Conservation (phyloP, 2,113 vertebrate species). For the Salminus brasiliensis region DNA sequence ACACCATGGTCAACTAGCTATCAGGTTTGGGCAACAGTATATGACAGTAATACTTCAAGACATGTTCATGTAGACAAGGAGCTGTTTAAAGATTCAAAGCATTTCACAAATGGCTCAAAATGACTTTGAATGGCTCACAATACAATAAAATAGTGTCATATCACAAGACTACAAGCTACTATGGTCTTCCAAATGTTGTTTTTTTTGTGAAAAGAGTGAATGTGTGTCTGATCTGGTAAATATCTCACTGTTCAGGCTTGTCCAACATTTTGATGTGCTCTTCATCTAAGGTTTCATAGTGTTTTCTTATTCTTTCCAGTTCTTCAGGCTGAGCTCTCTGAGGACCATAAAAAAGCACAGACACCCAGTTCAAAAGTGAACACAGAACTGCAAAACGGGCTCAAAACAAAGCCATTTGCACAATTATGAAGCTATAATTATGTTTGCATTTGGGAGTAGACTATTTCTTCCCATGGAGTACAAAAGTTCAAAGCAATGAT, state of each 20-base stretch:
- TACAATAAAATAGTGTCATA: constrained; percentile 15
- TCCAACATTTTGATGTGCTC: constrained; percentile 91
- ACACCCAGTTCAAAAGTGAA: not conserved
- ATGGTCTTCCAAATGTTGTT: not conserved
- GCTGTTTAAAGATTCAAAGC: no score
- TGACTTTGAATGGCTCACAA: no score
- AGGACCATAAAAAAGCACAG: constrained; percentile 16
- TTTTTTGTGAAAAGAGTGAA: not conserved
- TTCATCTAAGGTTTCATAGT: constrained; percentile 86
- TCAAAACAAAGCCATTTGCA: not conserved
- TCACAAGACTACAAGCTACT: not conserved
- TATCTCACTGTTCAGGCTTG: constrained; percentile 95
- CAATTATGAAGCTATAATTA: not conserved
- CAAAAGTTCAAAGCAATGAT: not conserved
- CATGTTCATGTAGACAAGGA: no score
- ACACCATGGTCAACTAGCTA: constrained; percentile 1
- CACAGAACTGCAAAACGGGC: not conserved
- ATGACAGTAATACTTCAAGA: no score
- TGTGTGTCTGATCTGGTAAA: constrained; percentile 19
- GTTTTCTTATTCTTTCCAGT: constrained; percentile 86
- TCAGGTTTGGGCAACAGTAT: not conserved
- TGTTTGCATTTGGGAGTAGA: not conserved
- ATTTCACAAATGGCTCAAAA: no score
- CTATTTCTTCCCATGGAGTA: not conserved
- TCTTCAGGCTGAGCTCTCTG: constrained; percentile 94